Evolutionary conservation across 2,888 invertebrate genomes (phyloP).

Genomic region (Sphecodes monilicornis): DNA sequence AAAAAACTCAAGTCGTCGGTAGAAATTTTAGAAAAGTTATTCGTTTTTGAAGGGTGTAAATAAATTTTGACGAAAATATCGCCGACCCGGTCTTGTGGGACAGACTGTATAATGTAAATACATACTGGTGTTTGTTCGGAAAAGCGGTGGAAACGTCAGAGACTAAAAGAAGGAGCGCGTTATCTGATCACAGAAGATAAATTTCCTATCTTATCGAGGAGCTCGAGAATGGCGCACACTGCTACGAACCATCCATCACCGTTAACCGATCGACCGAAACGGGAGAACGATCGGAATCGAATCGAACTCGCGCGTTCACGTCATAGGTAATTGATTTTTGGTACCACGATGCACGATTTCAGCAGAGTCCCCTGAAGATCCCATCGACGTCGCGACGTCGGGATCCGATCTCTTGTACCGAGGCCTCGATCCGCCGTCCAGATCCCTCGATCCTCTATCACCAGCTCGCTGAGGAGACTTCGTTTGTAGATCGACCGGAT

Average conservation of each 20-base stretch:
- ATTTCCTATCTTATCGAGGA: constrained; percentile 19
- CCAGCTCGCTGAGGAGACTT: constrained; percentile 61
- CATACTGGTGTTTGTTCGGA: not conserved
- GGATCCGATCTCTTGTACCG: constrained; percentile 63
- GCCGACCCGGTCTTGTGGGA: too few relatives aligned
- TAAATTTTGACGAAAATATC: too few relatives aligned
- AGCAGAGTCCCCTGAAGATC: constrained; percentile 74
- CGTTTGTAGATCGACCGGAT: constrained; percentile 77
- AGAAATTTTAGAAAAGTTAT: too few relatives aligned
- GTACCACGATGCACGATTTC: constrained; percentile 75
- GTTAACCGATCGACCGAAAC: not conserved
- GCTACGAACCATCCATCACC: not conserved
- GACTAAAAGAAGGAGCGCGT: not conserved
- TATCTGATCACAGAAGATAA: not conserved
- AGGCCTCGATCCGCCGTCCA: constrained; percentile 73
- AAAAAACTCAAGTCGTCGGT: too few relatives aligned
- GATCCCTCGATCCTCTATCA: constrained; percentile 75
- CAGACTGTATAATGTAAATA: too few relatives aligned
- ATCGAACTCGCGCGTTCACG: not conserved
- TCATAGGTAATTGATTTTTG: too few relatives aligned
- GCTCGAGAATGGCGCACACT: not conserved
- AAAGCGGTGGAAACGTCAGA: not conserved
- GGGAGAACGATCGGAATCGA: not conserved
- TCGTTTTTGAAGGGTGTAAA: too few relatives aligned
- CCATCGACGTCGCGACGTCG: constrained; percentile 73